phyloP scores from a whole-genome alignment of 2,113 vertebrate genomes.

The Gavia stellata region DNA sequence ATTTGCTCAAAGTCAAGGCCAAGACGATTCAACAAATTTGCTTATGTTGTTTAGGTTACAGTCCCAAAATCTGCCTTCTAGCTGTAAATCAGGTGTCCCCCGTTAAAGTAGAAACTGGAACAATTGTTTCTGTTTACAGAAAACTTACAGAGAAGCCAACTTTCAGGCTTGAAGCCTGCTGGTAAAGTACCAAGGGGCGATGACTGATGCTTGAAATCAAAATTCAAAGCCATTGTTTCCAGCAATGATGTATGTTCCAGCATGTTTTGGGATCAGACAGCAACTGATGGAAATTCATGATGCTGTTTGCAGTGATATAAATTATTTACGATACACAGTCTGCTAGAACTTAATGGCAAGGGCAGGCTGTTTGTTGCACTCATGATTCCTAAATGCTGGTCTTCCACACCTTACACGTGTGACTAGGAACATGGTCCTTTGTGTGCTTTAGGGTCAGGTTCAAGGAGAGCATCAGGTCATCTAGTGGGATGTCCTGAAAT shows the following conservation, averaged over 20 bases:
- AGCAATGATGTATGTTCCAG: background rate
- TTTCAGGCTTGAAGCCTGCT: background rate
- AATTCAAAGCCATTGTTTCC: constrained; percentile 7
- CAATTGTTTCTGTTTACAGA: background rate
- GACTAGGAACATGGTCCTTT: background rate
- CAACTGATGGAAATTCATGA: constrained; percentile 23
- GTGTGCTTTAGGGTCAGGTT: background rate
- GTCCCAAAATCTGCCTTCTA: background rate
- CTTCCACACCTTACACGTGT: rapidly evolving
- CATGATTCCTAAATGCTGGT: rapidly evolving
- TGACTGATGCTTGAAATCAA: background rate
- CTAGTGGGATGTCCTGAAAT: background rate
- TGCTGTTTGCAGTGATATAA: background rate
- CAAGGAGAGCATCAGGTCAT: background rate
- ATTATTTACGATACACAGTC: background rate
- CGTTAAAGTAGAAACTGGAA: background rate
- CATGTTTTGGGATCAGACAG: background rate
- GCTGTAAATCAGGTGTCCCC: background rate
- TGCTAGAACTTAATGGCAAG: background rate
- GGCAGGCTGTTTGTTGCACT: background rate
- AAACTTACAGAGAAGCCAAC: background rate
- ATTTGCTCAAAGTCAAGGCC: background rate
- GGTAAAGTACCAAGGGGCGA: background rate
- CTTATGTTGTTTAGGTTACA: background rate
- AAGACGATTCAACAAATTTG: background rate